Evolutionary conservation across 2,888 invertebrate genomes (phyloP).

Genomic region (Sinentomon sp.): DNA sequence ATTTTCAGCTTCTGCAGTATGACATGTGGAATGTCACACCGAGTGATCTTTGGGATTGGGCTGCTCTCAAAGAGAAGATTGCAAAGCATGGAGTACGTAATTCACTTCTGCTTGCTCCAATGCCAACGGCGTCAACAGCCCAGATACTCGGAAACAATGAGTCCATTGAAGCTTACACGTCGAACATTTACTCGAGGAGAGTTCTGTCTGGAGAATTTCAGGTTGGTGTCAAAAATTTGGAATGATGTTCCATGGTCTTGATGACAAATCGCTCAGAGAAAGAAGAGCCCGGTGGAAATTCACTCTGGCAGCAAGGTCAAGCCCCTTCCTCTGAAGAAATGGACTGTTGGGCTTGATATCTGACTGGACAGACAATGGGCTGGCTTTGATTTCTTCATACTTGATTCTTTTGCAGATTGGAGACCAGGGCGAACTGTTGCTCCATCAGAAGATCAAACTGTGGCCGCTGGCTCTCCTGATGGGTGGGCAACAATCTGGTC

Average conservation of each 20-base stretch:
- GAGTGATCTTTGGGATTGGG: slow-evolving; percentile 72
- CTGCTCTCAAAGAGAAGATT: slow-evolving; percentile 48
- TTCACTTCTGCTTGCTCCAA: slow-evolving; percentile 75
- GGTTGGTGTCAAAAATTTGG: slow-evolving; percentile 18
- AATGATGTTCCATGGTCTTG: not conserved
- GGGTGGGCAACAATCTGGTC: no score
- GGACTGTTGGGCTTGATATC: no score
- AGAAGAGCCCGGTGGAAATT: no score
- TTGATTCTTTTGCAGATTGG: no score
- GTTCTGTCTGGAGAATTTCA: slow-evolving; percentile 84
- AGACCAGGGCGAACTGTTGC: no score
- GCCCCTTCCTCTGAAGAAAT: no score
- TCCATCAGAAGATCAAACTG: no score
- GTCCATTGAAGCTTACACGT: slow-evolving; percentile 91
- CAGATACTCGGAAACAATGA: slow-evolving; percentile 98
- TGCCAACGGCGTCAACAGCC: slow-evolving; percentile 97
- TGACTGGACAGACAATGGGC: no score
- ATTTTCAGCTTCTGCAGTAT: slow-evolving; percentile 52
- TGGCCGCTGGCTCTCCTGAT: no score
- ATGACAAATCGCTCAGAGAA: no score
- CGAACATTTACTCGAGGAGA: slow-evolving; percentile 77
- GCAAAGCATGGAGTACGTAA: slow-evolving; percentile 70
- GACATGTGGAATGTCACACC: slow-evolving; percentile 91
- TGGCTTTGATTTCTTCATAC: no score
- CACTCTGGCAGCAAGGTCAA: no score